Base-by-base conservation (phyloP, 2,797 vertebrate species). In the Dendrocincla tyrannina region DNA sequence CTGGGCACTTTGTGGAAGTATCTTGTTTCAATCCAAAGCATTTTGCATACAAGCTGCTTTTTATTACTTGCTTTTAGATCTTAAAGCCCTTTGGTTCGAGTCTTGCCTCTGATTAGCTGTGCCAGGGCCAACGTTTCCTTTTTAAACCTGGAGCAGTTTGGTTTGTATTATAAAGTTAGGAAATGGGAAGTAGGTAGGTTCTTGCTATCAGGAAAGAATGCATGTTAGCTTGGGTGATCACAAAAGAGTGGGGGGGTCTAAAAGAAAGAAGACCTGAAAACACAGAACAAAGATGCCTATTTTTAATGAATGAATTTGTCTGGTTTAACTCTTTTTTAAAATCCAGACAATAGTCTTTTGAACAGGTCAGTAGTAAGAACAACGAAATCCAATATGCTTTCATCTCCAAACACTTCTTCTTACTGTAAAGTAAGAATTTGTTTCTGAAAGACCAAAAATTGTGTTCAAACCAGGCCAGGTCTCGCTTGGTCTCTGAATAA, bases 31-130 rank as follows among this genome's bases (percentile, higher is more conserved):
- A 4, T 86, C 62, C 72, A 75, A 92, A 32, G 62, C 19, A 2
- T 84, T 94, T 74, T 77, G 60, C 68, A 39, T 94, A 86, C 86
- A 96, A 94, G 80, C 95, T 95, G 91, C 66, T 94, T 96, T 94
- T 95, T 95, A 91, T 95, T 91, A 89, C 58, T 86, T 64, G 49
- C 80, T 86, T 81, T 91, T 86, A 89, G 88, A 95, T 88, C 82
- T 88, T 67, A 77, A 91, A 95, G 58, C 85, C 76, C 77, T 88
- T 86, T 69, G 88, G 42, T 81, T 87, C 72, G 58, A 81, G 46
- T 17, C 66, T 70, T 58, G 64, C 74, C 58, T 62, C 68, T 47
- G 69, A 39, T 78, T 32, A 74, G 42, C 6, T 53, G 1, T 49
- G 58, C 62, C 64, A 59, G 64, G 76, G 58, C 41, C 85, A 67